Evolutionary conservation across 2,888 invertebrate genomes (phyloP), one percentile per base, ranked within the genome.

Genomic region (Teleiodes luculella): DNA sequence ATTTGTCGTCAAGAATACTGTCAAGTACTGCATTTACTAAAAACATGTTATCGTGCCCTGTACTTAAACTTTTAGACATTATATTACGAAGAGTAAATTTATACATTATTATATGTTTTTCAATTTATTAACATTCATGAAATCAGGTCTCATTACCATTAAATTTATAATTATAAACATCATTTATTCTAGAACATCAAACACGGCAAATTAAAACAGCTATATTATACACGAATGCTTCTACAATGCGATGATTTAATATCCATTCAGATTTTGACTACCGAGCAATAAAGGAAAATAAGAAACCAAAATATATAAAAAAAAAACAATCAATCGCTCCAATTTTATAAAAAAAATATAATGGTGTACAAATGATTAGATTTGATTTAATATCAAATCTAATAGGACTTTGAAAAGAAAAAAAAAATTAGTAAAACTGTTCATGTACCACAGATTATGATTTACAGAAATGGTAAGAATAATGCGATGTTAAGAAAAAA

Each of bases 141-240:
- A 68, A 70, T 81, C 76, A 81, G 79, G 79, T 82, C 77, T 78
- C 78, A 71, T 69, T 71, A 66, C 67, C 54, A 57, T 59, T 61
- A 63, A 60, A 59, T 61, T 60, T 56, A 59, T 50, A 55, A 58
- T 58, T 28, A 43, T 63, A 57, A 64, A 62, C 51, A 61, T 43
- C 13, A 20, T 11, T 64, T 80, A 80, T 31, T 53, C 57, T 59
- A 80, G 84, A 86, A 87, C 86, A 87, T 67, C 86, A 83, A 87
- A 87, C 85, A 85, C 78, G 54, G 84, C 86, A 87, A 86, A 78
- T 63, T 46, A 86, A 78, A 58, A 65, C 62, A 80, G 80, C 81
- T 58, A 65, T 80, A 72, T 79, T 16, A 59, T 83, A 85, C 83
- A 85, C 73, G 69, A 70, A 78, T 67, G 84, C 83, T 37, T 67